Percentiles rank a stretch among this genome's conserved stretches.
These are phyloP conservation scores for Scophthalmus maximus DNA, from an alignment of 2,113 vertebrate genomes.

Conservation along the genomic window DNA sequence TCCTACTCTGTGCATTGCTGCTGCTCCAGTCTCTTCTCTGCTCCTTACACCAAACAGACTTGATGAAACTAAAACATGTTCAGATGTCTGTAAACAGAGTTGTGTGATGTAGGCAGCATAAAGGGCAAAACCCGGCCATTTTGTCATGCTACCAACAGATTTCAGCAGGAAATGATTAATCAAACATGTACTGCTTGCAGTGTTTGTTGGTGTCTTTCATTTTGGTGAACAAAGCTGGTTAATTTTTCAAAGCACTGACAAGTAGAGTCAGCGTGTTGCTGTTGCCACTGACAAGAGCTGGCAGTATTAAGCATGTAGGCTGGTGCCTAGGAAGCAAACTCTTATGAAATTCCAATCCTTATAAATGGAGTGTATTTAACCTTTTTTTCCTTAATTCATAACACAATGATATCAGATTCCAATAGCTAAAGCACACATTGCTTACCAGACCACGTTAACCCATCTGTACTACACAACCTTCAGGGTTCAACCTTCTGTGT, in stretches of 20 bases:
- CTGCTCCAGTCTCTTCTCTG: background rate
- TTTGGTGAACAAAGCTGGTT: no score
- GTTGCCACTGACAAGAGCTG: background rate
- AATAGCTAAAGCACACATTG: background rate
- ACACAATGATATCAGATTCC: background rate
- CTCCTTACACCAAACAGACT: constrained; percentile 2
- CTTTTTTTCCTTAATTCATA: background rate
- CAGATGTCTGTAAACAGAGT: constrained; percentile 3
- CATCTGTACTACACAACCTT: background rate
- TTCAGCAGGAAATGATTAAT: background rate
- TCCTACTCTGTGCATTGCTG: background rate
- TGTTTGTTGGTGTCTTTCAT: background rate
- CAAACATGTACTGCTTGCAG: background rate
- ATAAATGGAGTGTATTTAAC: background rate
- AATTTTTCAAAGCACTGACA: background rate
- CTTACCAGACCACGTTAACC: background rate
- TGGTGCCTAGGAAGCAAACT: no score
- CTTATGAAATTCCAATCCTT: no score
- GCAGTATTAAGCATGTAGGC: background rate
- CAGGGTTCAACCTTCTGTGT: background rate
- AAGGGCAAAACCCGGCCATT: background rate
- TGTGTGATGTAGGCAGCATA: background rate
- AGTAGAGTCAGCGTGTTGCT: background rate
- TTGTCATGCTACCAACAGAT: background rate
- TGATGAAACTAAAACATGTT: constrained; percentile 10